These are phyloP conservation scores for Campoletis sonorensis DNA, from an alignment of 1,140 invertebrate genomes.

Conservation along the genomic window DNA sequence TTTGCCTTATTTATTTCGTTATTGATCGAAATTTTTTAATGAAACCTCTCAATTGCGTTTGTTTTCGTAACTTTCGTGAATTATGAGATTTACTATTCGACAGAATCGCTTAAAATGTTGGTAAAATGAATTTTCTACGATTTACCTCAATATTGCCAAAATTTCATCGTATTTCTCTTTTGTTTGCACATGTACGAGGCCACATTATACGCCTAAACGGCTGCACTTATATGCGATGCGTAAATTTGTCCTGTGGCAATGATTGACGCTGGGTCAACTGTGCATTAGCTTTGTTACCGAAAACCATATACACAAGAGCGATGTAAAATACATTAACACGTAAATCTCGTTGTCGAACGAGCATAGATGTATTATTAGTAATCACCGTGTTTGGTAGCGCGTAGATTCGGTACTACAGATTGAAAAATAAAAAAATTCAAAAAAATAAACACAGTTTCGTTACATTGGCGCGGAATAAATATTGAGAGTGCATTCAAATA, in stretches of 20 bases:
- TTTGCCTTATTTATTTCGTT: no score
- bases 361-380: neutral
- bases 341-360: neutral
- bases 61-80: no score
- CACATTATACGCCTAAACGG: no score
- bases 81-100: no score
- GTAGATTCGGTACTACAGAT: neutral
- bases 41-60: no score
- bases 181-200: no score
- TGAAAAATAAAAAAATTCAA: neutral
- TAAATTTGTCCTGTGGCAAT: neutral
- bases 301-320: neutral
- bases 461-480: neutral
- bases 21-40: no score
- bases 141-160: no score
- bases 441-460: neutral
- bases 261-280: neutral
- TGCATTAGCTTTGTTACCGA: constrained; percentile 4
- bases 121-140: no score
- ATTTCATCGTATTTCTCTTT: no score
- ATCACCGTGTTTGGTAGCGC: neutral
- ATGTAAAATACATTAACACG: neutral
- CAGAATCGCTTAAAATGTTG: no score
- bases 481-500: no score
- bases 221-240: neutral